Conservation (phyloP, 2,113 vertebrate genomes). For the Heptranchias perlo region DNA sequence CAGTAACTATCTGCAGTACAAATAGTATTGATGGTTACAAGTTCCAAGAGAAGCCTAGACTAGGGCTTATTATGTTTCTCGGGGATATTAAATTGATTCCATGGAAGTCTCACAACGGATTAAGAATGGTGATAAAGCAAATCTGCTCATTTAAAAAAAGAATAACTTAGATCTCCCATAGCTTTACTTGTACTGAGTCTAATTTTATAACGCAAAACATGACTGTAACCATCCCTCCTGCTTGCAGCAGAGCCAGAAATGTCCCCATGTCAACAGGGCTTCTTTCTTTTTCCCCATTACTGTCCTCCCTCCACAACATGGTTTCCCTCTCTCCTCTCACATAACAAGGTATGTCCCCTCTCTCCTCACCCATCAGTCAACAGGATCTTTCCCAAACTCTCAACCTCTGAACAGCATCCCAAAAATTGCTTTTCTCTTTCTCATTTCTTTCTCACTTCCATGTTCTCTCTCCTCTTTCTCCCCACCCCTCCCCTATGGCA, state of each 20-base stretch:
- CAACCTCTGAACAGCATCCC: background rate
- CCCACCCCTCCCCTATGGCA: background rate
- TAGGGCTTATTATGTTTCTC: background rate
- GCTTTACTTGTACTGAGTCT: background rate
- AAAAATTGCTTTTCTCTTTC: background rate
- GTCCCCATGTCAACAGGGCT: background rate
- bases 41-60: background rate
- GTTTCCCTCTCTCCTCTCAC: background rate
- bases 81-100: background rate
- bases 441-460: background rate
- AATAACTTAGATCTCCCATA: background rate
- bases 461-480: background rate
- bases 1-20: background rate
- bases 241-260: background rate
- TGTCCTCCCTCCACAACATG: background rate
- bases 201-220: background rate
- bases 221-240: background rate
- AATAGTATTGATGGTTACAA: background rate
- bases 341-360: too few relatives aligned
- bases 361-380: background rate
- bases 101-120: background rate
- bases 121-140: background rate
- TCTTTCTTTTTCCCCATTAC: background rate
- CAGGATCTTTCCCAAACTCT: background rate
- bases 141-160: background rate